These are phyloP conservation scores for Aphidius gifuensis DNA, from an alignment of 1,140 invertebrate genomes.

Conservation along the genomic window DNA sequence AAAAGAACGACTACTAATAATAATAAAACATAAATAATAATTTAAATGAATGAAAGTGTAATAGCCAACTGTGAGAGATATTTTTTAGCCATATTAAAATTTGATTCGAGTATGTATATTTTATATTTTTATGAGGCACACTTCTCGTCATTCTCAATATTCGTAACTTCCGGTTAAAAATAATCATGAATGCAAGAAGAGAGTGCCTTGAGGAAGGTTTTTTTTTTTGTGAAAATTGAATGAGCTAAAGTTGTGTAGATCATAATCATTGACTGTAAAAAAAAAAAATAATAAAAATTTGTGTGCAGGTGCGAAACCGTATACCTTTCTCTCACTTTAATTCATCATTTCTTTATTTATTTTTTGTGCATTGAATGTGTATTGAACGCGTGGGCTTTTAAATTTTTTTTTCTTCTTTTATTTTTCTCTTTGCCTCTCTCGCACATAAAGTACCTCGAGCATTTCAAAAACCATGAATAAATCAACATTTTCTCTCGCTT, in stretches of 20 bases:
- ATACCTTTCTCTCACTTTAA: no score
- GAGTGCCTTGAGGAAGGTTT: not conserved
- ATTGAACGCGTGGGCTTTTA: slow-evolving; percentile 5
- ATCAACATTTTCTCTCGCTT: slow-evolving; percentile 12
- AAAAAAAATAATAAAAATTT: not conserved
- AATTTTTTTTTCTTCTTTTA: no score
- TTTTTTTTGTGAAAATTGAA: slow-evolving; percentile 14
- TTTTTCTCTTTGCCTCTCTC: no score
- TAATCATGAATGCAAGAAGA: not conserved
- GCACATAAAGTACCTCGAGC: no score
- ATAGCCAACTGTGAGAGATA: not conserved
- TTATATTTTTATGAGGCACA: not conserved
- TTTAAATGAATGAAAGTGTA: not conserved
- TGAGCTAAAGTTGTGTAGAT: slow-evolving; percentile 18
- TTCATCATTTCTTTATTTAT: no score
- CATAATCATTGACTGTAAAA: slow-evolving; percentile 13
- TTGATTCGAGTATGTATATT: not conserved
- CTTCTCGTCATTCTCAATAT: not conserved
- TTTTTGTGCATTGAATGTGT: not conserved
- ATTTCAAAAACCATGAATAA: slow-evolving; percentile 18
- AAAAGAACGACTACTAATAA: no score
- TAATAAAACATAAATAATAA: no score
- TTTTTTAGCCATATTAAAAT: no score
- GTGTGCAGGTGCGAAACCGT: slow-evolving; percentile 11
- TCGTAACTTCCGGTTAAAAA: slow-evolving; percentile 5